Percentiles rank a stretch among this genome's conserved stretches.
Conservation (phyloP, 2,113 vertebrate genomes). For the Asarcornis scutulata region DNA sequence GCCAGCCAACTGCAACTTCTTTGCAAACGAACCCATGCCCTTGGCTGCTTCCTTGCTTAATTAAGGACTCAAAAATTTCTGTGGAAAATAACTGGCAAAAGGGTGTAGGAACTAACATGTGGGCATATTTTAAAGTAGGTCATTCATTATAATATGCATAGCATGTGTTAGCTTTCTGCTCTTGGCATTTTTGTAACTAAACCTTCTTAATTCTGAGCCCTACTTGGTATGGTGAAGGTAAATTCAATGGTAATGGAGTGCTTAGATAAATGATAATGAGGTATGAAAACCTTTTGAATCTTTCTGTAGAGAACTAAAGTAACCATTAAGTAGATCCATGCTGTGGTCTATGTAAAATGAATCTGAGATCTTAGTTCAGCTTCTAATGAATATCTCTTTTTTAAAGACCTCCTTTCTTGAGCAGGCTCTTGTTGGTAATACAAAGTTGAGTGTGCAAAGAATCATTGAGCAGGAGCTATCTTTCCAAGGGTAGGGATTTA, state of each 20-base stretch:
- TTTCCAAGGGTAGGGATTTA: background rate
- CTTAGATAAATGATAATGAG: conserved; percentile 40
- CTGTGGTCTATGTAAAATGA: background rate
- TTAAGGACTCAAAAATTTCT: background rate
- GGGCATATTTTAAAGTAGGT: conserved; percentile 27
- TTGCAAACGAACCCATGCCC: background rate
- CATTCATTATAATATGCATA: background rate
- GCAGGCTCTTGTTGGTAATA: background rate
- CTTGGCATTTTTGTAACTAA: conserved; percentile 11
- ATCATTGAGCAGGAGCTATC: background rate
- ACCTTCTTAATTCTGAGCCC: conserved; percentile 2
- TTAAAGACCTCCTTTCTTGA: background rate
- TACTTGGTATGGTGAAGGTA: background rate
- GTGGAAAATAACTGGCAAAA: background rate
- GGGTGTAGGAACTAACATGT: background rate
- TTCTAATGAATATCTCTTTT: background rate
- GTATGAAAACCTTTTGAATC: background rate
- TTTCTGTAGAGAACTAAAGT: background rate
- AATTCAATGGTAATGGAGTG: background rate
- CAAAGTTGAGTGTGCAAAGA: background rate
- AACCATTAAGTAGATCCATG: background rate
- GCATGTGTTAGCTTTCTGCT: conserved; percentile 3
- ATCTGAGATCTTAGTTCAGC: background rate
- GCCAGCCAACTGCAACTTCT: background rate
- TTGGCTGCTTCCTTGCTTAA: background rate